Percentiles rank a stretch among this genome's conserved stretches.
Conservation (phyloP, 2,113 vertebrate genomes). For the Cebidichthys violaceus region DNA sequence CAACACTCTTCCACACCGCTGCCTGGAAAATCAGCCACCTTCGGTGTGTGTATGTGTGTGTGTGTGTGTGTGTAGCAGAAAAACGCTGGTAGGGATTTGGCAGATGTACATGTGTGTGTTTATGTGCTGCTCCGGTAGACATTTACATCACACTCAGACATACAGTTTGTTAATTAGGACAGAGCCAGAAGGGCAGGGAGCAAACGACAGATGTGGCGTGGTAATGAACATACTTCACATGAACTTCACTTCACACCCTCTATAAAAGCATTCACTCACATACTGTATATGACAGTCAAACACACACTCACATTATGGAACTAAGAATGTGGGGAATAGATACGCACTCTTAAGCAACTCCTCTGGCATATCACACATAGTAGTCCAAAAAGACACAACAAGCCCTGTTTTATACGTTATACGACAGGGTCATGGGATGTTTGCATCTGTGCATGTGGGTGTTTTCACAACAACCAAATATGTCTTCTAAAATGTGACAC, state of each 20-base stretch:
- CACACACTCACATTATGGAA: background rate
- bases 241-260: background rate
- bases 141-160: constrained; percentile 13
- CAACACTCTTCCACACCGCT: constrained; percentile 91
- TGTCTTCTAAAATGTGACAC: background rate
- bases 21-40: constrained; percentile 94
- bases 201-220: constrained; percentile 50
- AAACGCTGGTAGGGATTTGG: constrained; percentile 1
- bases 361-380: background rate
- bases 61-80: constrained; percentile 18
- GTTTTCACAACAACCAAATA: constrained; percentile 7
- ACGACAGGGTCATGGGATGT: background rate
- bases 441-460: background rate
- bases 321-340: background rate
- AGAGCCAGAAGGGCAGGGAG: constrained; percentile 30
- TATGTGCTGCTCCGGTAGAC: constrained; percentile 1
- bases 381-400: background rate
- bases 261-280: background rate
- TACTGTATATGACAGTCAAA: background rate
- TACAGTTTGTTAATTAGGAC: constrained; percentile 46
- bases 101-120: constrained; percentile 45
- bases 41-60: constrained; percentile 78
- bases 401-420: background rate
- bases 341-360: background rate
- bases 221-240: constrained; percentile 26